Percentiles rank a stretch among this genome's conserved stretches.
These are phyloP conservation scores for Parauchenoglanis ngamensis DNA, from an alignment of 2,797 vertebrate species.

Conservation along the genomic window DNA sequence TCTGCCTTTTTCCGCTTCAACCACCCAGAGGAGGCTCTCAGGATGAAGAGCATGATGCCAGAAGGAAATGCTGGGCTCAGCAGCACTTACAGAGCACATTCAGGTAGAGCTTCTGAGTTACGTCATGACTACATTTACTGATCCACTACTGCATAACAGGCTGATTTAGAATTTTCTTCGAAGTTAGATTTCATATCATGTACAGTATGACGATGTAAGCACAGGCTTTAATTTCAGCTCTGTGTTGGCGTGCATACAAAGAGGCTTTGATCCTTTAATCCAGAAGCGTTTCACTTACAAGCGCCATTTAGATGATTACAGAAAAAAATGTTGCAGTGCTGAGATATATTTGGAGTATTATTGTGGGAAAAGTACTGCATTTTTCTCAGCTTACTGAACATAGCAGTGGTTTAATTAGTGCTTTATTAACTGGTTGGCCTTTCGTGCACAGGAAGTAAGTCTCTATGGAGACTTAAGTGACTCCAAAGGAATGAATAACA, in stretches of 20 bases:
- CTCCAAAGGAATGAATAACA: slow-evolving; percentile 40
- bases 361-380: background rate
- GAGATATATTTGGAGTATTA: background rate
- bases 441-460: slow-evolving; percentile 37
- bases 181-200: background rate
- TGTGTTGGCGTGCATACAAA: background rate
- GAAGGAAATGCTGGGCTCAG: slow-evolving; percentile 68
- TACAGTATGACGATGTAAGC: background rate
- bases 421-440: slow-evolving; percentile 12
- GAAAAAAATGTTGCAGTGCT: slow-evolving; percentile 12
- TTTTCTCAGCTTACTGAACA: slow-evolving; percentile 31
- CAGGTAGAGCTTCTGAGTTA: slow-evolving; percentile 38
- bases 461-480: slow-evolving; percentile 16
- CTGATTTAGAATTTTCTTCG: background rate
- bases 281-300: background rate
- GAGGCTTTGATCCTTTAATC: slow-evolving; percentile 2
- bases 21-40: slow-evolving; percentile 92
- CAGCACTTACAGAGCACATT: slow-evolving; percentile 50
- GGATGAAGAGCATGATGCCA: slow-evolving; percentile 95
- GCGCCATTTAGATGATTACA: slow-evolving; percentile 13
- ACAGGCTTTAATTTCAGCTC: background rate
- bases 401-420: slow-evolving; percentile 17
- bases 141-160: background rate
- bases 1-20: slow-evolving; percentile 95
- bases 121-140: background rate